A percentile compares a stretch with the other conserved stretches of the same genome.
Evolutionary conservation across 2,113 vertebrate species (phyloP).

Genomic region (Reinhardtius hippoglossoides): DNA sequence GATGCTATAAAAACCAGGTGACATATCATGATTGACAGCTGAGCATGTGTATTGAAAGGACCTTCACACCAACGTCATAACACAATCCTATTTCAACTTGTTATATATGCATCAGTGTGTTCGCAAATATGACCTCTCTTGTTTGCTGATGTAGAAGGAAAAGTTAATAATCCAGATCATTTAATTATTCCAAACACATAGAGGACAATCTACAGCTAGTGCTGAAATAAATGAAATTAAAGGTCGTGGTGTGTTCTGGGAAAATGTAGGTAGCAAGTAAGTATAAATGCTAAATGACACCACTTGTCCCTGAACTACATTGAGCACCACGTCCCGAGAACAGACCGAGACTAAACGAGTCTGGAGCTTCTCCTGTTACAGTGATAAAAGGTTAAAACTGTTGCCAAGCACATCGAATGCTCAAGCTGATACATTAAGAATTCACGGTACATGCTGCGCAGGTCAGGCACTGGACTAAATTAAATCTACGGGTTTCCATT

Average conservation of each 20-base stretch:
- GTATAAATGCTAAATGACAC: not conserved
- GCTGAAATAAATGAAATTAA: not conserved
- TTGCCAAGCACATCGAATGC: slow-evolving; percentile 38
- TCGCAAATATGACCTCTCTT: too few species aligned
- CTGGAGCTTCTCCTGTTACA: slow-evolving; percentile 27
- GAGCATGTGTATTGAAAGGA: too few species aligned
- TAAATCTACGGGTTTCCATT: slow-evolving; percentile 28
- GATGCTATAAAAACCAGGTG: too few species aligned
- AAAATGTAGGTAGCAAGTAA: not conserved
- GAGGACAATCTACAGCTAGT: not conserved
- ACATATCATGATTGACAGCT: too few species aligned
- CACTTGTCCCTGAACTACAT: slow-evolving; percentile 8
- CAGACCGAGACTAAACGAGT: not conserved
- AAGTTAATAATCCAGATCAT: not conserved
- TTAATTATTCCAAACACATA: not conserved
- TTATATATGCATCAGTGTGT: not conserved
- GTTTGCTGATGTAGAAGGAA: not conserved
- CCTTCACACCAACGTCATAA: too few species aligned
- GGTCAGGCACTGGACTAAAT: slow-evolving; percentile 27
- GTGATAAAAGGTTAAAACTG: slow-evolving; percentile 28
- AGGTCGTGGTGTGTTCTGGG: not conserved
- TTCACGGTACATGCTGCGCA: slow-evolving; percentile 5
- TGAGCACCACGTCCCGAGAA: not conserved
- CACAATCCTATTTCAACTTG: not conserved
- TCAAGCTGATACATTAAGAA: slow-evolving; percentile 2